Base-by-base conservation (phyloP, 2,888 invertebrate genomes). In the Heliconius cydno region DNA sequence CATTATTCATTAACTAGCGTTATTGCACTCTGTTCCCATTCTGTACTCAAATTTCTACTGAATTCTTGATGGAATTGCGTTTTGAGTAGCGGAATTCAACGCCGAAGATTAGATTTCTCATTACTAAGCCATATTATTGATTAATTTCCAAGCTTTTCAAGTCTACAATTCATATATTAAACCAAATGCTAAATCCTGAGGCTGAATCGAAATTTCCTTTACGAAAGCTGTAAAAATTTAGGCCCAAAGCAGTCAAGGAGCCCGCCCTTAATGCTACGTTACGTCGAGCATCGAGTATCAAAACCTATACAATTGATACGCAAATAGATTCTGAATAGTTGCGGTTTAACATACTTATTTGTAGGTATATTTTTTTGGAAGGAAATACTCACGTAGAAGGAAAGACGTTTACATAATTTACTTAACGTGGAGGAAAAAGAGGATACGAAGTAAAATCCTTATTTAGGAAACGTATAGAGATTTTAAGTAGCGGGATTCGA, bases 161-260 rank as follows among this genome's bases (percentile, higher is more conserved):
- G n/a, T 60, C 3, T 60, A 6, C 15, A 12, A 3, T 81, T 79
- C 28, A 13, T 22, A 81, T 83, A 82, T 88, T 86, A 82, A 3
- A 76, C 88, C 89, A 86, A 74, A 82, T 85, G 52, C 79, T 78
- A 90, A 90, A 90, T 89, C 90, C 89, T 87, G 88, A 87, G 90
- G 92, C 93, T 93, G 92, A 94, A 92, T 92, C 91, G 90, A 91
- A 93, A 92, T 93, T 94, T 93, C 92, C 92, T 93, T 94, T 94
- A 93, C 94, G 90, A 88, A 88, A 91, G 92, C 92, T 92, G 92
- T 94, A 94, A 94, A 94, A 93, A 93, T 94, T 91, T 93, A 93
- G 93, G 92, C 93, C 88, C 90, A 88, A 89, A 92, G 90, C 92
- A 91, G 91, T 92, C 88, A 88, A 90, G 87, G 89, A 91, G 90